These are phyloP conservation scores for Temnothorax unifasciatus DNA, from an alignment of 2,888 invertebrate species.

Conservation along the genomic window DNA sequence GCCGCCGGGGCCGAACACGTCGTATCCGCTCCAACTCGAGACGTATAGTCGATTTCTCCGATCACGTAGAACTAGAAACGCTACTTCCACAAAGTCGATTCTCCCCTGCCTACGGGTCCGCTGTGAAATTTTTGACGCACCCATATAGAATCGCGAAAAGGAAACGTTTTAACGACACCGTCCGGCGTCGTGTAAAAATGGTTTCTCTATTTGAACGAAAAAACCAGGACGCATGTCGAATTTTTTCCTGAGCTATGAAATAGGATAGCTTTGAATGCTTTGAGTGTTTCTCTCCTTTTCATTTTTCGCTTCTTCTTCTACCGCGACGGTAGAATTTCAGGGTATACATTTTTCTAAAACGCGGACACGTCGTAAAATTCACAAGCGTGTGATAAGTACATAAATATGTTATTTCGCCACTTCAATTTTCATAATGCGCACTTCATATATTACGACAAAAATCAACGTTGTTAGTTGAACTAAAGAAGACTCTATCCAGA, in stretches of 20 bases:
- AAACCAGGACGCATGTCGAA: not conserved
- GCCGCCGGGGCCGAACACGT: slow-evolving; percentile 48
- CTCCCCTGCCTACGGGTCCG: slow-evolving; percentile 38
- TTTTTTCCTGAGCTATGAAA: slow-evolving; percentile 1
- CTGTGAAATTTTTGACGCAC: slow-evolving; percentile 45
- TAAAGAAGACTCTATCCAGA: no score
- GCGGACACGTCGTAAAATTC: not conserved
- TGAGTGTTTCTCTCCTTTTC: slow-evolving; percentile 3
- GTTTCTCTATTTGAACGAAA: slow-evolving; percentile 29
- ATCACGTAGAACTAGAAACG: slow-evolving; percentile 72
- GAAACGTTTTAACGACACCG: slow-evolving; percentile 45
- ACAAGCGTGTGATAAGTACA: not conserved
- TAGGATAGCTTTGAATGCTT: slow-evolving; percentile 10
- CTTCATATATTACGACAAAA: not conserved
- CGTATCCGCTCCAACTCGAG: slow-evolving; percentile 64
- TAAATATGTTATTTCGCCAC: not conserved
- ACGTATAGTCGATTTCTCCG: slow-evolving; percentile 73
- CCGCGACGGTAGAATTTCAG: slow-evolving; percentile 19
- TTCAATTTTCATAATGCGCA: not conserved
- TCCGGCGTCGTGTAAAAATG: slow-evolving; percentile 20
- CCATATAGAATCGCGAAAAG: slow-evolving; percentile 36
- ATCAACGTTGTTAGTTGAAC: not conserved
- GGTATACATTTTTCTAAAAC: not conserved
- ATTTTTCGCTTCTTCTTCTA: not conserved
- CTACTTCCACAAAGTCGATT: slow-evolving; percentile 59